These are phyloP conservation scores for Xestobium rufovillosum DNA, from an alignment of 2,888 invertebrate species.

Conservation along the genomic window DNA sequence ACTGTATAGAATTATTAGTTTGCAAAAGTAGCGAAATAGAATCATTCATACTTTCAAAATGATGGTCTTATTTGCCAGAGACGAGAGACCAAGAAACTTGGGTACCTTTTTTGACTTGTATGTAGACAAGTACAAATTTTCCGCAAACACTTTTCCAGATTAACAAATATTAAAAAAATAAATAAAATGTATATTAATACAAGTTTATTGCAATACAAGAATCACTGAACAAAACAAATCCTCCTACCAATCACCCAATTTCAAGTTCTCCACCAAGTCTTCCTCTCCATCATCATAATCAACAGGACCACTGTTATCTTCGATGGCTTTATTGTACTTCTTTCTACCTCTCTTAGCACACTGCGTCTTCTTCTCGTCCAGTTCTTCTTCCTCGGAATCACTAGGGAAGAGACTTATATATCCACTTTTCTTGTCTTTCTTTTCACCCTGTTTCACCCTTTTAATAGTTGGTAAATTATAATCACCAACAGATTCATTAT, in stretches of 20 bases:
- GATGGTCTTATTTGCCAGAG: too few species aligned
- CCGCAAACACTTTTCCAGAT: too few species aligned
- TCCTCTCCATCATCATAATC: slow-evolving; percentile 38
- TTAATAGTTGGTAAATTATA: slow-evolving; percentile 61
- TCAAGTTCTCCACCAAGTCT: slow-evolving; percentile 65
- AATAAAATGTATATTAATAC: too few species aligned
- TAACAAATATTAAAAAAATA: too few species aligned
- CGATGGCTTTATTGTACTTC: slow-evolving; percentile 29
- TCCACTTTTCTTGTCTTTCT: slow-evolving; percentile 37
- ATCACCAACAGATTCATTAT: slow-evolving; percentile 63
- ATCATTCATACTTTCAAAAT: too few species aligned
- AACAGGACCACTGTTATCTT: slow-evolving; percentile 28
- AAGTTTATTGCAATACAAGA: too few species aligned
- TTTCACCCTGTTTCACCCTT: slow-evolving; percentile 40
- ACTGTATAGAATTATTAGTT: too few species aligned
- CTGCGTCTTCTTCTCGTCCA: slow-evolving; percentile 32
- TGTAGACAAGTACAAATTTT: too few species aligned
- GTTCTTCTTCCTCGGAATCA: slow-evolving; percentile 43
- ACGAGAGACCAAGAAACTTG: too few species aligned
- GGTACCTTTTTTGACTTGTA: too few species aligned
- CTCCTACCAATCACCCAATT: slow-evolving; percentile 66
- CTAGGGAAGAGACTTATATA: slow-evolving; percentile 65
- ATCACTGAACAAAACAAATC: too few species aligned
- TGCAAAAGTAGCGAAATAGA: too few species aligned
- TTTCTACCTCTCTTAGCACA: slow-evolving; percentile 41